phyloP scores from a whole-genome alignment of 53 echinoderm and acorn worm species.

The Temnopleurus reevesii region DNA sequence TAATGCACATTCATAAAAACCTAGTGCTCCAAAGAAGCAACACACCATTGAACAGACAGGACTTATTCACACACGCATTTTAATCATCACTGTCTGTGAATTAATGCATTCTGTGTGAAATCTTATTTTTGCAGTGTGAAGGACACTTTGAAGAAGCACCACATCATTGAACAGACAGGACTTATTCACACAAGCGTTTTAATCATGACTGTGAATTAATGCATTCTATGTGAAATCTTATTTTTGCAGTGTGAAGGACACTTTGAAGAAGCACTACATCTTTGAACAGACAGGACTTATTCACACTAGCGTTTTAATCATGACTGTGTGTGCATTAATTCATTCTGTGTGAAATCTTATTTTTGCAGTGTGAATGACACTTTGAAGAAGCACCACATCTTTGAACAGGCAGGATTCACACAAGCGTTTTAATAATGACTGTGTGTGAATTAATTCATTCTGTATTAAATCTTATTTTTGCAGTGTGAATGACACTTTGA shows the following conservation, averaged over 20 bases:
- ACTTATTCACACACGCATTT: neutral
- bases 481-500: constrained; percentile 55
- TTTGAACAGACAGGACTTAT: constrained; percentile 63
- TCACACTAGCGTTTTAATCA: constrained; percentile 50
- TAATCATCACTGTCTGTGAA: neutral
- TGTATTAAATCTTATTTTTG: neutral
- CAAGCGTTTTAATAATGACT: neutral
- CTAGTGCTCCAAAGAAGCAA: neutral
- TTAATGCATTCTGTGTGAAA: no score
- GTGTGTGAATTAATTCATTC: no score
- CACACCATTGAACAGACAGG: neutral
- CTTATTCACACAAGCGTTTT: neutral
- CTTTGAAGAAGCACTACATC: constrained; percentile 65
- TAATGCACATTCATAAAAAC: no score
- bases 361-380: constrained; percentile 54
- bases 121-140: constrained; percentile 58
- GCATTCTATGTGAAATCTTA: no score
- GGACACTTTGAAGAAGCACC: neutral
- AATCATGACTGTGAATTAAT: neutral
- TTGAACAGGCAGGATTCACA: neutral
- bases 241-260: constrained; percentile 62
- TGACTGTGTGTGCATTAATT: neutral
- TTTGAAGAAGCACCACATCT: neutral
- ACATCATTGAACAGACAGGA: neutral
- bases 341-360: no score